A percentile compares a stretch with the other conserved stretches of the same genome.
Evolutionary conservation across 2,113 vertebrate species (phyloP).

Genomic region (Lepidothrix coronata): DNA sequence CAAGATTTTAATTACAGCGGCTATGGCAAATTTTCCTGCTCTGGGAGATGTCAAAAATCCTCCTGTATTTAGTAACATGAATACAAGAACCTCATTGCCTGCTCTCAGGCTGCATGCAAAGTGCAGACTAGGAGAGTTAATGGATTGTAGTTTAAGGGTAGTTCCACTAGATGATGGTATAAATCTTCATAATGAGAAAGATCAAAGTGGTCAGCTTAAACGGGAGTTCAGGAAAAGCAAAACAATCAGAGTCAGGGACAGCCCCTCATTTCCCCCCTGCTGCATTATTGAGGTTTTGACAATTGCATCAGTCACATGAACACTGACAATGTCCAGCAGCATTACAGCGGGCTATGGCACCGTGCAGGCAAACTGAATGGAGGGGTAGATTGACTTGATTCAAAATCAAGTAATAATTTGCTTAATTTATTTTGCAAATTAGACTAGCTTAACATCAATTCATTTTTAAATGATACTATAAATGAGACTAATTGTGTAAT

Average conservation of each 20-base stretch:
- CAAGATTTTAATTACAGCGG: conserved; percentile 5
- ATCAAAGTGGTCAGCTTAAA: not conserved
- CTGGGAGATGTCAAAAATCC: conserved; percentile 13
- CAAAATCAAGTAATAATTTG: conserved; percentile 65
- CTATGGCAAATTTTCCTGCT: conserved; percentile 25
- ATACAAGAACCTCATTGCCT: not conserved
- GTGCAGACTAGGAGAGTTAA: not conserved
- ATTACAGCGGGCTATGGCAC: not conserved
- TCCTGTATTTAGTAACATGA: conserved; percentile 55
- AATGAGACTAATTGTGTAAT: conserved; percentile 75
- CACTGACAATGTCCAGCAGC: not conserved
- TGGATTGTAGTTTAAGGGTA: conserved; percentile 42
- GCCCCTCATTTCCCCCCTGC: not conserved
- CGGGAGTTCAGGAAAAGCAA: conserved; percentile 22
- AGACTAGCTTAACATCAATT: conserved; percentile 57
- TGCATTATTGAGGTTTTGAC: not conserved
- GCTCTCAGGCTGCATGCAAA: not conserved
- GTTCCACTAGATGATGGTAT: conserved; percentile 79
- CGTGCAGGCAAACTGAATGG: conserved; percentile 46
- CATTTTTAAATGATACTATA: conserved; percentile 57
- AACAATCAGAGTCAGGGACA: conserved; percentile 23
- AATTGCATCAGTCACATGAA: not conserved
- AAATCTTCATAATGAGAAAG: conserved; percentile 67
- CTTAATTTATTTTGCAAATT: conserved; percentile 76
- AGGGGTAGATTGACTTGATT: conserved; percentile 62